phyloP scores from a whole-genome alignment of 2,797 vertebrate species.

The Platyrinchus mystaceus region DNA sequence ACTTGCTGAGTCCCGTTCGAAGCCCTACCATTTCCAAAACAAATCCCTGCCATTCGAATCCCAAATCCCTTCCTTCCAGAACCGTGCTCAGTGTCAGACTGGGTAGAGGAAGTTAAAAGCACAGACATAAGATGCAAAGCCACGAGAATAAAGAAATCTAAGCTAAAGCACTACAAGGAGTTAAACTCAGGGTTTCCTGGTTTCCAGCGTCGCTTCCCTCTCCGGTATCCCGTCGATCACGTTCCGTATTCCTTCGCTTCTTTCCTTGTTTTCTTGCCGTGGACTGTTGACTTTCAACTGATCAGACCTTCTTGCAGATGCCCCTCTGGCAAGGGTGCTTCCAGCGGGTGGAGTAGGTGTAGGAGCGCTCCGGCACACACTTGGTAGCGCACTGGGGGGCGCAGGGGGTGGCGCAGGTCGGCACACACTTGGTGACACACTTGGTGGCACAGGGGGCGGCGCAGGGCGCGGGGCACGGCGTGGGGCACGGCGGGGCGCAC shows the following conservation, averaged over 20 bases:
- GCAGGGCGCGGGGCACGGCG: not conserved
- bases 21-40: not conserved
- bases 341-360: conserved; percentile 59
- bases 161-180: not conserved
- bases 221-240: not conserved
- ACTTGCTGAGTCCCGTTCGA: not conserved
- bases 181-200: not conserved
- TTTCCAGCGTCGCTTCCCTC: not conserved
- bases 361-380: conserved; percentile 5
- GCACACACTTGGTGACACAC: not conserved
- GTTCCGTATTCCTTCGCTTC: not conserved
- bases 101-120: not conserved
- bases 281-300: not conserved
- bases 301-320: conserved; percentile 41
- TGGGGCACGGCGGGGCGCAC: not conserved
- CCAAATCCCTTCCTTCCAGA: not conserved
- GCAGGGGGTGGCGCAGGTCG: not conserved
- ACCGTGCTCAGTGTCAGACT: not conserved
- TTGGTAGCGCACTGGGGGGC: not conserved
- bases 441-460: not conserved
- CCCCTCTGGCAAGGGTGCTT: conserved; percentile 55
- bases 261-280: not conserved
- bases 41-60: not conserved
- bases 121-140: not conserved
- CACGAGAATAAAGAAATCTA: conserved; percentile 32